Conservation (phyloP, 2,797 vertebrate species). For the Valencia hispanica region DNA sequence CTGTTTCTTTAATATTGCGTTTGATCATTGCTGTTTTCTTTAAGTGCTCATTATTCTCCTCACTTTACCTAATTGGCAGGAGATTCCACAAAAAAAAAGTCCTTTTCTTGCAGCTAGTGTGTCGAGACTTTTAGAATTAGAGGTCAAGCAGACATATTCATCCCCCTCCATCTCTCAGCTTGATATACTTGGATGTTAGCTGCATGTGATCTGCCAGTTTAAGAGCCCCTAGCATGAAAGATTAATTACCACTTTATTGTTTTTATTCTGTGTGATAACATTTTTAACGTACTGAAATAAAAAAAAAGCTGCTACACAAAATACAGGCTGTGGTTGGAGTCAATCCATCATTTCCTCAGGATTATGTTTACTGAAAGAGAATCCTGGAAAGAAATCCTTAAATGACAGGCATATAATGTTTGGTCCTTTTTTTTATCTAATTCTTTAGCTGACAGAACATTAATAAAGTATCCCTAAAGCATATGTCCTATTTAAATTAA, state of each 20-base stretch:
- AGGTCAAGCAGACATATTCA: slow-evolving; percentile 67
- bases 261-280: slow-evolving; percentile 65
- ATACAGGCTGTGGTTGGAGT: slow-evolving; percentile 51
- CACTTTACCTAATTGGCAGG: slow-evolving; percentile 69
- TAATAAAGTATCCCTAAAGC: not conserved
- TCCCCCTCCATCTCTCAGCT: slow-evolving; percentile 47
- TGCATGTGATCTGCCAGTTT: slow-evolving; percentile 60
- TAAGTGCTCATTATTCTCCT: slow-evolving; percentile 76
- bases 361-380: slow-evolving; percentile 54
- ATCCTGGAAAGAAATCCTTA: slow-evolving; percentile 30
- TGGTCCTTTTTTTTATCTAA: not conserved
- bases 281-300: slow-evolving; percentile 57
- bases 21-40: slow-evolving; percentile 77
- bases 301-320: slow-evolving; percentile 50
- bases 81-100: slow-evolving; percentile 58
- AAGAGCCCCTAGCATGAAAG: slow-evolving; percentile 60
- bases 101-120: slow-evolving; percentile 52
- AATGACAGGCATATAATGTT: slow-evolving; percentile 13
- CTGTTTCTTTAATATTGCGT: slow-evolving; percentile 70
- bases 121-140: slow-evolving; percentile 73
- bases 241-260: slow-evolving; percentile 74
- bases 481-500: not conserved
- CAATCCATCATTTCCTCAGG: slow-evolving; percentile 43
- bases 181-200: slow-evolving; percentile 76
- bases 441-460: slow-evolving; percentile 1